phyloP scores from a whole-genome alignment of 2,888 invertebrate genomes.

The Pseudanteris insignis region DNA sequence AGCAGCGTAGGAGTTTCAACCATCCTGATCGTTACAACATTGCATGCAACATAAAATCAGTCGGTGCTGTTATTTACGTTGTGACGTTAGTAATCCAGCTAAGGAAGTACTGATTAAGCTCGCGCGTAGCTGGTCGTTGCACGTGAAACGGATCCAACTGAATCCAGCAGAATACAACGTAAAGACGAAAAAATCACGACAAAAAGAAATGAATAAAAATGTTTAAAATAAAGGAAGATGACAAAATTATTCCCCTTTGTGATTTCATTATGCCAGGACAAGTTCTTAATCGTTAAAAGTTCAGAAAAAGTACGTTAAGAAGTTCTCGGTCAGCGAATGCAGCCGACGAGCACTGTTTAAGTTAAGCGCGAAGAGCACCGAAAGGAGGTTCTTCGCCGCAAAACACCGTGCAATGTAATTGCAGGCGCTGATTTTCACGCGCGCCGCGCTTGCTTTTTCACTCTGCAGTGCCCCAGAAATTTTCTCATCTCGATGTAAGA shows the following conservation, averaged over 20 bases:
- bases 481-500: slow-evolving; percentile 45
- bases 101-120: background rate
- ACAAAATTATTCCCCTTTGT: slow-evolving; percentile 28
- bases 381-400: slow-evolving; percentile 42
- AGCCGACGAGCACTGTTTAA: slow-evolving; percentile 39
- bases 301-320: slow-evolving; percentile 37
- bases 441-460: slow-evolving; percentile 34
- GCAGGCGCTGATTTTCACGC: slow-evolving; percentile 40
- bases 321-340: slow-evolving; percentile 41
- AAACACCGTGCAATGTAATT: slow-evolving; percentile 44
- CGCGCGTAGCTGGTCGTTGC: no score
- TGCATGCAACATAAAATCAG: no score
- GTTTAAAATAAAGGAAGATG: background rate
- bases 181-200: background rate
- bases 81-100: background rate
- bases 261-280: slow-evolving; percentile 39
- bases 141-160: no score
- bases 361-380: slow-evolving; percentile 37
- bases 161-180: no score
- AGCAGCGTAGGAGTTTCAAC: no score
- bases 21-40: no score
- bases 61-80: slow-evolving; percentile 15
- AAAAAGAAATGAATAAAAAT: background rate
- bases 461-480: slow-evolving; percentile 33
- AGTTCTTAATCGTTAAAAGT: slow-evolving; percentile 40